These are phyloP conservation scores for Phlogophora meticulosa DNA, from an alignment of 2,888 invertebrate genomes.

Conservation along the genomic window DNA sequence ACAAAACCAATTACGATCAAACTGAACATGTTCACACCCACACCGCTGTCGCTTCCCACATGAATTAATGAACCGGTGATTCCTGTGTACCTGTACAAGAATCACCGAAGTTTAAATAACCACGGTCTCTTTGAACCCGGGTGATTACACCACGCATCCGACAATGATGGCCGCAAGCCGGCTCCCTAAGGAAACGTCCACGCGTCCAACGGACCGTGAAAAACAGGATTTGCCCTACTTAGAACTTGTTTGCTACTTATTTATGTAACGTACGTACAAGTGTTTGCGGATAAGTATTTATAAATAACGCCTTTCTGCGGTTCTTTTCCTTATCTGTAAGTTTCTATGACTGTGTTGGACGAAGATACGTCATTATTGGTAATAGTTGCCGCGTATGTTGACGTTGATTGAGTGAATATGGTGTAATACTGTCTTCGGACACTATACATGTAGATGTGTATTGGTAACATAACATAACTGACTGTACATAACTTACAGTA, in stretches of 20 bases:
- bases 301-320: conserved; percentile 19
- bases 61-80: conserved; percentile 26
- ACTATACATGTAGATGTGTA: neutral
- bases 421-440: conserved; percentile 10
- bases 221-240: conserved; percentile 59
- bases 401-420: conserved; percentile 45
- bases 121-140: conserved; percentile 30
- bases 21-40: neutral
- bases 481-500: too few relatives aligned
- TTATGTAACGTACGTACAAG: conserved; percentile 26
- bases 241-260: conserved; percentile 55
- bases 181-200: conserved; percentile 35
- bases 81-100: neutral
- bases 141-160: conserved; percentile 41
- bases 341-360: conserved; percentile 4
- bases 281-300: conserved; percentile 40
- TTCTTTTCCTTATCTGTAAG: neutral
- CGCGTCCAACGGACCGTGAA: conserved; percentile 40
- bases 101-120: conserved; percentile 34
- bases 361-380: conserved; percentile 36
- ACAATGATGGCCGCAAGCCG: conserved; percentile 31
- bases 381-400: conserved; percentile 17
- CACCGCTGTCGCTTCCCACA: neutral
- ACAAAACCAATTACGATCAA: neutral
- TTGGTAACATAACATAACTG: neutral